phyloP scores from a whole-genome alignment of 2,113 vertebrate genomes.

The Trochalopteron elliotii region DNA sequence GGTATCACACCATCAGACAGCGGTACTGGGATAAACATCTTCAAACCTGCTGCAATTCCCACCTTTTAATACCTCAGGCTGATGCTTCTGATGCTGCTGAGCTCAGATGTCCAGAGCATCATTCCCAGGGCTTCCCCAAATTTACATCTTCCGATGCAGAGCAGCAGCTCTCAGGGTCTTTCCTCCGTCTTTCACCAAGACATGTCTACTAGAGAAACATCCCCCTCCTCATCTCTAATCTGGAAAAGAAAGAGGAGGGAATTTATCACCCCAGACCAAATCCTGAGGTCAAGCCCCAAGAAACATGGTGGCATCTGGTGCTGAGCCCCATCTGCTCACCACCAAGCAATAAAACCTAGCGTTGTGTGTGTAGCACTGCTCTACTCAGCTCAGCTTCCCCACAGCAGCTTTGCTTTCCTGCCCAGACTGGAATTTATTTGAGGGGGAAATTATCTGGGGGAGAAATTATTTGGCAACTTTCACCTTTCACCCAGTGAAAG shows the following conservation, averaged over 20 bases:
- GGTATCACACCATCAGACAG: accelerated
- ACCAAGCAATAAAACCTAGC: accelerated
- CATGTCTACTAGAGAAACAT: neutral
- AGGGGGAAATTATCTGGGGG: neutral
- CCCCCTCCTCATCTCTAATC: neutral
- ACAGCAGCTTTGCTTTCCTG: neutral
- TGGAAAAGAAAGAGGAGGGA: neutral
- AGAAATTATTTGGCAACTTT: neutral
- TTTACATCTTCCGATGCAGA: neutral
- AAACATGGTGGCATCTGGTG: neutral
- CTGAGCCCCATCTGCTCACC: accelerated
- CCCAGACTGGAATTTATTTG: neutral
- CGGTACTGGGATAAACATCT: accelerated
- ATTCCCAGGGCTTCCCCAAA: neutral
- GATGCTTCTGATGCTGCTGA: neutral
- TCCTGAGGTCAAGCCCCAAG: neutral
- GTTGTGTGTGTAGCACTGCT: accelerated
- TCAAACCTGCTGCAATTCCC: neutral
- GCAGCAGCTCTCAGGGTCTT: neutral
- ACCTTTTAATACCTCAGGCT: neutral
- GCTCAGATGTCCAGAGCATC: neutral
- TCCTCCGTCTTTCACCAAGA: neutral
- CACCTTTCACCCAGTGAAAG: neutral
- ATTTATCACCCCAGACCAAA: neutral
- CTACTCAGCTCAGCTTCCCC: neutral